Conservation (phyloP, 2,888 invertebrate genomes). For the Unio delphinus region DNA sequence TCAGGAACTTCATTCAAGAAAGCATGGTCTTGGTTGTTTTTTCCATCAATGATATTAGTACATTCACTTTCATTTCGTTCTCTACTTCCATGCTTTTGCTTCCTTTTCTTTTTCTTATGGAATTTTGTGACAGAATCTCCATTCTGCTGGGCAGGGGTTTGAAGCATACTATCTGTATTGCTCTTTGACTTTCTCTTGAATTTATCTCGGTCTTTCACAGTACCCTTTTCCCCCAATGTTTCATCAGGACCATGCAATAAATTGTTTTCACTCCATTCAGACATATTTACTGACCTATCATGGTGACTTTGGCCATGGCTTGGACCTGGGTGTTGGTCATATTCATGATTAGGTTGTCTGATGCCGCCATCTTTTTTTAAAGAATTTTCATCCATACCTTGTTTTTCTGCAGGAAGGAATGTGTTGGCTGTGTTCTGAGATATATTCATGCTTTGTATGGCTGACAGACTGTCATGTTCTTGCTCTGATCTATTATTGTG, state of each 20-base stretch:
- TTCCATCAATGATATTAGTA: constrained; percentile 20
- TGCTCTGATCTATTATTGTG: constrained; percentile 47
- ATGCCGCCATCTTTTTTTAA: constrained; percentile 22
- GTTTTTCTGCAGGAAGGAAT: constrained; percentile 3
- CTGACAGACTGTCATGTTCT: constrained; percentile 43
- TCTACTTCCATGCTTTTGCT: constrained; percentile 21
- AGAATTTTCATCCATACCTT: constrained; percentile 13
- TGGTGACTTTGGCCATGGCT: neutral
- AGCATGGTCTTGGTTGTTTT: constrained; percentile 19
- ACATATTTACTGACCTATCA: constrained; percentile 26
- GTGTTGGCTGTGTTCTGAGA: constrained; percentile 16
- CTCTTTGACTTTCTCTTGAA: constrained; percentile 16
- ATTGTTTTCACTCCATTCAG: constrained; percentile 30
- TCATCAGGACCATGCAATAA: constrained; percentile 44
- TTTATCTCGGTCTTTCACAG: constrained; percentile 7
- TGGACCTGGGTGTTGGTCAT: neutral
- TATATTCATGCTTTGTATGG: constrained; percentile 34
- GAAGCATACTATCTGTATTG: constrained; percentile 17
- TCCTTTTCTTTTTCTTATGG: constrained; percentile 23
- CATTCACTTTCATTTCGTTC: constrained; percentile 19
- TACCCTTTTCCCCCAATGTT: constrained; percentile 34
- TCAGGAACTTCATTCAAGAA: constrained; percentile 6
- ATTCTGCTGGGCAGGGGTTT: neutral
- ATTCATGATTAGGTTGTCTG: constrained; percentile 37
- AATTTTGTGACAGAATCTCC: constrained; percentile 4